Evolutionary conservation across 2,113 vertebrate species (phyloP).

Genomic region (Ardeotis arabs): DNA sequence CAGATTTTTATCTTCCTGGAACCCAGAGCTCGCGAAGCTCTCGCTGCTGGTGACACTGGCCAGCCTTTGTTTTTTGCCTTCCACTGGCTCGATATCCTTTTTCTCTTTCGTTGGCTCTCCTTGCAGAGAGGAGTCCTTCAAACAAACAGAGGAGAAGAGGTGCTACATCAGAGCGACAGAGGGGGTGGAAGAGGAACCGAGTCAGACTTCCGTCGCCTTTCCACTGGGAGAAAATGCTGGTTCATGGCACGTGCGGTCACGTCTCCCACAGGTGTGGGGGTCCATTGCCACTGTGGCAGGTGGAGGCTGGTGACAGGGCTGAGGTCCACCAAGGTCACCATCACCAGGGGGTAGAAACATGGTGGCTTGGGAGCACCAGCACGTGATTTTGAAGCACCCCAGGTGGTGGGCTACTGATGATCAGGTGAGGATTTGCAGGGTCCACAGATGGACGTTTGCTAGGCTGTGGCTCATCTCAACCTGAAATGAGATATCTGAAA

Average conservation of each 20-base stretch:
- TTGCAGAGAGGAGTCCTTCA: constrained; percentile 73
- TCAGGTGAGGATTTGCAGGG: neutral
- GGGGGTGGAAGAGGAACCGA: neutral
- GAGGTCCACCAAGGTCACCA: neutral
- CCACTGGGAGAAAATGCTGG: neutral
- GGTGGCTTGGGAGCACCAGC: neutral
- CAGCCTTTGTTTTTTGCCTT: constrained; percentile 66
- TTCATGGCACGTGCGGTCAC: rapidly evolving
- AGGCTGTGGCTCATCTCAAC: neutral
- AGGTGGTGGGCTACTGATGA: neutral
- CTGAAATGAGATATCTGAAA: neutral
- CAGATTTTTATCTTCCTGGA: constrained; percentile 81
- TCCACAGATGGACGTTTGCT: neutral
- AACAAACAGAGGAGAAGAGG: neutral
- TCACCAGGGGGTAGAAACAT: neutral
- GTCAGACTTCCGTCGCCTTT: neutral
- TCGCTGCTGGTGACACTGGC: constrained; percentile 75
- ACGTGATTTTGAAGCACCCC: neutral
- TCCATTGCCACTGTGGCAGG: neutral
- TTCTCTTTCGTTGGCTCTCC: constrained; percentile 63
- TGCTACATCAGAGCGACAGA: neutral
- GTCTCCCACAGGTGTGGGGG: rapidly evolving
- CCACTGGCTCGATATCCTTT: constrained; percentile 41
- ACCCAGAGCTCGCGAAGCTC: constrained; percentile 76
- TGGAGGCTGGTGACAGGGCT: neutral